Conservation (phyloP, 2,113 vertebrate species). For the Cyprinodon variegatus region DNA sequence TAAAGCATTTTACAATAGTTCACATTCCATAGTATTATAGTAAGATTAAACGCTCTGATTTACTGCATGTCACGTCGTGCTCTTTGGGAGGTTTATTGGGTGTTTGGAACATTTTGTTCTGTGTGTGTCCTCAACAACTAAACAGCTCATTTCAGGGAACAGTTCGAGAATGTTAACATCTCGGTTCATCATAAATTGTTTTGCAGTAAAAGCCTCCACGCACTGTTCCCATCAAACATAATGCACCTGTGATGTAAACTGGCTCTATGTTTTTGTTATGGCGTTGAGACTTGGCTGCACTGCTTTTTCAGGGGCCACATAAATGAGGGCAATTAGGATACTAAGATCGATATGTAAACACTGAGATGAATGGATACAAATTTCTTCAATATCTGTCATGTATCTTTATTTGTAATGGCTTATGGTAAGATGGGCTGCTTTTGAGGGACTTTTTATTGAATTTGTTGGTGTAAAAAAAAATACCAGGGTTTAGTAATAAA, state of each 20-base stretch:
- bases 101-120: slow-evolving; percentile 34
- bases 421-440: slow-evolving; percentile 13
- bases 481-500: background rate
- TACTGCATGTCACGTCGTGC: slow-evolving; percentile 43
- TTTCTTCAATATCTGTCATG: slow-evolving; percentile 37
- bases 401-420: slow-evolving; percentile 41
- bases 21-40: slow-evolving; percentile 42
- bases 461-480: background rate
- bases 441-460: slow-evolving; percentile 1
- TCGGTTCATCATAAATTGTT: slow-evolving; percentile 32
- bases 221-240: slow-evolving; percentile 26
- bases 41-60: slow-evolving; percentile 58
- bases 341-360: slow-evolving; percentile 50
- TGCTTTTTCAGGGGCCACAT: slow-evolving; percentile 8
- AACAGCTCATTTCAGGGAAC: slow-evolving; percentile 16
- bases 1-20: slow-evolving; percentile 38
- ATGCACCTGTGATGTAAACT: slow-evolving; percentile 25
- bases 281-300: background rate
- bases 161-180: slow-evolving; percentile 1
- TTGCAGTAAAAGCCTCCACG: slow-evolving; percentile 9
- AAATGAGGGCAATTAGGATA: slow-evolving; percentile 52
- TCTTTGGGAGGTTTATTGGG: slow-evolving; percentile 46
- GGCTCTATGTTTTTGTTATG: slow-evolving; percentile 8
- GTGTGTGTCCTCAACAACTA: slow-evolving; percentile 33
- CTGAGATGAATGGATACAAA: slow-evolving; percentile 47